These are phyloP conservation scores for Sitodiplosis mosellana DNA, from an alignment of 1,140 invertebrate species.

Conservation along the genomic window DNA sequence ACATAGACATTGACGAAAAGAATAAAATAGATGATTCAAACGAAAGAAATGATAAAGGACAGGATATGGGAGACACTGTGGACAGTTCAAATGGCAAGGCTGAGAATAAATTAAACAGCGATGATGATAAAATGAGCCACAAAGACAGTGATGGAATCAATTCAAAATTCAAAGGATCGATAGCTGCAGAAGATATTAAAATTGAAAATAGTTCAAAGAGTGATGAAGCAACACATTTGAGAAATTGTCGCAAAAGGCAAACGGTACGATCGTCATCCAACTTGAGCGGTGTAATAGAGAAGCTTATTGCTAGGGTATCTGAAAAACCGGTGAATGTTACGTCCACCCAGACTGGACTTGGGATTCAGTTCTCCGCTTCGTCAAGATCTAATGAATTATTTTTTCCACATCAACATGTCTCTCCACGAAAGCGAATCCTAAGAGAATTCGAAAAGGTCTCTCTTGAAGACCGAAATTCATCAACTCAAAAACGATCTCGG, in stretches of 20 bases:
- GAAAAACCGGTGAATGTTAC: slow-evolving; percentile 3
- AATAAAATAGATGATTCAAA: too few species aligned
- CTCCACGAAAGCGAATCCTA: slow-evolving; percentile 52
- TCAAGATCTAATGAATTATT: slow-evolving; percentile 7
- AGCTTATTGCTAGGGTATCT: slow-evolving; percentile 19
- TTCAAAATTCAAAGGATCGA: neutral
- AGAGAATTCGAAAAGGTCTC: slow-evolving; percentile 52
- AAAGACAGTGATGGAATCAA: neutral
- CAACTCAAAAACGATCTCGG: slow-evolving; percentile 27
- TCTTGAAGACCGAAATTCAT: slow-evolving; percentile 34
- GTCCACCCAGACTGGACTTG: neutral
- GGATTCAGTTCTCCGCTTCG: too few species aligned
- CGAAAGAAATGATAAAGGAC: too few species aligned
- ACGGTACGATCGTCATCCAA: slow-evolving; percentile 18
- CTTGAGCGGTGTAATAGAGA: slow-evolving; percentile 13
- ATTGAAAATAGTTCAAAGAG: slow-evolving; percentile 7
- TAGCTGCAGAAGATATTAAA: neutral
- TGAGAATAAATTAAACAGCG: neutral
- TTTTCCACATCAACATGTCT: slow-evolving; percentile 31
- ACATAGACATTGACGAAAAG: too few species aligned
- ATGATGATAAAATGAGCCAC: neutral
- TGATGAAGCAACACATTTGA: too few species aligned
- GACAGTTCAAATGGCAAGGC: neutral
- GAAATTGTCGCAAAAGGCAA: slow-evolving; percentile 7
- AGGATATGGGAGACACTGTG: too few species aligned